Evolutionary conservation across 2,888 invertebrate species (phyloP), one percentile per base, ranked within the genome.

Genomic region (Brenthis daphne): DNA sequence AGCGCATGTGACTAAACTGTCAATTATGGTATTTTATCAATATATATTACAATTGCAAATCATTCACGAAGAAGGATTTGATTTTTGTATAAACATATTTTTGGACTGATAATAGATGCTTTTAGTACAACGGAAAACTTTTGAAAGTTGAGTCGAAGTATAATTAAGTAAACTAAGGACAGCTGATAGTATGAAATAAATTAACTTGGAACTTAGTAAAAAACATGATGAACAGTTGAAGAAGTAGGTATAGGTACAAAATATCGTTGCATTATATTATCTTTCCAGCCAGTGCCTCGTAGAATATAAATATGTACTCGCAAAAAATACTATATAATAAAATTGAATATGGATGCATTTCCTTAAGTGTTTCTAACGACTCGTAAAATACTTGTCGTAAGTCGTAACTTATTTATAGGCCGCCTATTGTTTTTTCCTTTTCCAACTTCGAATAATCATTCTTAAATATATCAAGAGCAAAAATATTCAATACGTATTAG

Each of bases 281-380:
- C 50, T 11, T 43, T 54, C 24, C 16, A 29, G 29, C n/a, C n/a
- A 60, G 14, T 29, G 48, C 29, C 11, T 43, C 37, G 37, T 43
- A 11, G 37, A 43, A 43, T 43, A 43, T 8, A 60, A 48, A 60
- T 60, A 60, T 29, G 24, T 60, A 14, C n/a, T 29, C 6, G 48
- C 29, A 60, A 60, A 60, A 57, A 60, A 48, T 60, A 5, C 11
- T n/a, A 33, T 60, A 60, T 6, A 60, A 60, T 60, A 50, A 29
- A 60, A 60, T 50, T 33, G 60, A 60, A 60, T 60, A 60, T 60
- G 60, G 29, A 60, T 60, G 60, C 33, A 50, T 33, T 48, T 50
- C 60, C 60, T 50, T 60, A 50, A 60, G 16, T 5, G 60, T 33
- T 29, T 50, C 33, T n/a, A 50, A 60, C 48, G 20, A 33, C n/a